A percentile compares a stretch with the other conserved stretches of the same genome.
Conservation (phyloP, 2,113 vertebrate species). For the Pitta sordida region DNA sequence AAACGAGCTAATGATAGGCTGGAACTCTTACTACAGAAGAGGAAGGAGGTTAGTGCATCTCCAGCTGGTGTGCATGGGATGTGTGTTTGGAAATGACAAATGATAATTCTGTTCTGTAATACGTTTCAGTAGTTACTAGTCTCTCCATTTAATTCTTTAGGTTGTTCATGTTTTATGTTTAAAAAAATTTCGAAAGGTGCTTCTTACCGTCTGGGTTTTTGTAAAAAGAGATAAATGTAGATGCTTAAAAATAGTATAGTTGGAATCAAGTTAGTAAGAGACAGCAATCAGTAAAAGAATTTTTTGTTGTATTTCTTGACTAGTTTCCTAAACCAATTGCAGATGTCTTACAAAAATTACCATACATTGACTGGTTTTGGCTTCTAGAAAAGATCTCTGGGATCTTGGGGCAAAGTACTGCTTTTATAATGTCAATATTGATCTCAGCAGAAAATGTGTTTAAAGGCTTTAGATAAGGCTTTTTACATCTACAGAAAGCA, state of each 20-base stretch:
- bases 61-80: neutral
- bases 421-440: neutral
- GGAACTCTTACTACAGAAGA: constrained; percentile 94
- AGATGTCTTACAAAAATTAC: neutral
- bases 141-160: neutral
- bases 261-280: neutral
- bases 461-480: neutral
- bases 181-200: neutral
- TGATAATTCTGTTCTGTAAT: neutral
- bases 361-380: neutral
- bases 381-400: neutral
- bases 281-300: neutral
- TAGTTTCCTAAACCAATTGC: neutral
- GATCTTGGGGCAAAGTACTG: neutral
- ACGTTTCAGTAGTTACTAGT: neutral
- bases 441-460: neutral
- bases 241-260: neutral
- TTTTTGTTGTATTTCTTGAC: neutral
- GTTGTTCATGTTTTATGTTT: neutral
- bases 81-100: neutral
- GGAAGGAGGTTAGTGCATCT: constrained; percentile 88
- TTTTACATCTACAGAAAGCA: neutral
- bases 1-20: constrained; percentile 95
- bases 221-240: neutral
- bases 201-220: neutral